These are phyloP conservation scores for Chrysaora quinquecirrha DNA, from an alignment of 30 jellyfish, hydroid and myxozoan genomes.

Conservation along the genomic window DNA sequence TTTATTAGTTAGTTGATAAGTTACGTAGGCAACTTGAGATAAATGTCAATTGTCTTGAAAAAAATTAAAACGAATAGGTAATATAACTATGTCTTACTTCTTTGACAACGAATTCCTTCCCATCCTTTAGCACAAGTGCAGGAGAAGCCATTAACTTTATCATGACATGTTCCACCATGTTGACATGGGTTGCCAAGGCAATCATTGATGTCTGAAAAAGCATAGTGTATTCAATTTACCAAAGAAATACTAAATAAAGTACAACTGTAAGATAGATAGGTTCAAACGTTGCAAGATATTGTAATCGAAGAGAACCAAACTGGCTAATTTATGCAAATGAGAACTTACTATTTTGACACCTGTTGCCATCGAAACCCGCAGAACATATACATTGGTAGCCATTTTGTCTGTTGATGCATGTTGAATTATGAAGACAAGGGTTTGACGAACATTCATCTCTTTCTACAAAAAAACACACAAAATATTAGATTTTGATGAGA, in stretches of 20 bases:
- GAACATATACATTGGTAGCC: slow-evolving; percentile 86
- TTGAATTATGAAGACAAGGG: slow-evolving; percentile 75
- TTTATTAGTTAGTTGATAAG: too few relatives aligned
- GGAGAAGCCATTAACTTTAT: slow-evolving; percentile 39
- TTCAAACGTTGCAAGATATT: too few relatives aligned
- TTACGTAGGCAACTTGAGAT: too few relatives aligned
- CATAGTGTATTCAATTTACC: too few relatives aligned
- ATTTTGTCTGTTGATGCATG: slow-evolving; percentile 76
- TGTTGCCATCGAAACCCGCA: slow-evolving; percentile 79
- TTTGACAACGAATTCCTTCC: slow-evolving; percentile 85
- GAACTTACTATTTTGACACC: slow-evolving; percentile 78
- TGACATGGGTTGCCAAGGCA: slow-evolving; percentile 78
- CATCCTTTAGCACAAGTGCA: slow-evolving; percentile 86
- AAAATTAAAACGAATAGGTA: too few relatives aligned
- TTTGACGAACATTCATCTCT: slow-evolving; percentile 77
- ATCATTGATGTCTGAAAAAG: slow-evolving; percentile 72
- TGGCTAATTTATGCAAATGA: not conserved
- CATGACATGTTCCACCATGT: slow-evolving; percentile 54
- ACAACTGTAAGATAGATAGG: too few relatives aligned
- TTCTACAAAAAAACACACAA: slow-evolving; percentile 19
- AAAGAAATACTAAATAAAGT: too few relatives aligned
- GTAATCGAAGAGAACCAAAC: too few relatives aligned
- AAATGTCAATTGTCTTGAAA: too few relatives aligned
- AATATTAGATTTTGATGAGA: not conserved
- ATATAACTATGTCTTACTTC: too few relatives aligned